phyloP scores from a whole-genome alignment of 2,888 invertebrate species.

The Cerastoderma edule region DNA sequence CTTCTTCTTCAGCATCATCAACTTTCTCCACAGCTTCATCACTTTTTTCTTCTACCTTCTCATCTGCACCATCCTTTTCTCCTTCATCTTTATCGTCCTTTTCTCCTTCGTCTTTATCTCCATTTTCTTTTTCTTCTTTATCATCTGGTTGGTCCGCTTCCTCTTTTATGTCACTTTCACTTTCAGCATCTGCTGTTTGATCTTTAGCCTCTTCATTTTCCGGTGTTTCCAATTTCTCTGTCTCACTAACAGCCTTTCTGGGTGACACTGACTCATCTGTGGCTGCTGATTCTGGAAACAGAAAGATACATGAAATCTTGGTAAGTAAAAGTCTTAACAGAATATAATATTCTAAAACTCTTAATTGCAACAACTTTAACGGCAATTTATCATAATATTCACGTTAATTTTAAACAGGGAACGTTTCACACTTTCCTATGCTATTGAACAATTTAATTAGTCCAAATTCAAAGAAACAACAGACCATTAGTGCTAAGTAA shows the following conservation, averaged over 20 bases:
- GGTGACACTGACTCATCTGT: slow-evolving; percentile 39
- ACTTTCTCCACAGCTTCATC: neutral
- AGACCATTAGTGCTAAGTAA: no score
- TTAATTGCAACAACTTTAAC: no score
- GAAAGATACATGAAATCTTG: neutral
- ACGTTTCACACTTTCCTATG: no score
- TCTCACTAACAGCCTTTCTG: slow-evolving; percentile 42
- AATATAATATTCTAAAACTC: no score
- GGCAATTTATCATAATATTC: no score
- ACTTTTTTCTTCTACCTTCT: slow-evolving; percentile 19
- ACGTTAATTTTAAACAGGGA: no score
- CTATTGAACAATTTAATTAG: no score
- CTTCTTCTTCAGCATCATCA: neutral
- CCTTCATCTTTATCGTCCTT: slow-evolving; percentile 6
- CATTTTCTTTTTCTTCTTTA: slow-evolving; percentile 7
- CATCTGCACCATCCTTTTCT: slow-evolving; percentile 24
- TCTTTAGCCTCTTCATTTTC: slow-evolving; percentile 31
- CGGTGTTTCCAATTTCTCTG: slow-evolving; percentile 15
- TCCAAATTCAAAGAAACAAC: no score
- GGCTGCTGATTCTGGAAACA: slow-evolving; percentile 32
- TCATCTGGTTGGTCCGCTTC: slow-evolving; percentile 3
- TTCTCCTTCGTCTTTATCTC: slow-evolving; percentile 10
- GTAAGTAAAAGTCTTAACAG: neutral
- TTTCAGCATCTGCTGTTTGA: neutral
- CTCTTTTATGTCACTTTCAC: slow-evolving; percentile 19